Conservation (phyloP, 1,140 invertebrate species). For the Cotesia vestalis region DNA sequence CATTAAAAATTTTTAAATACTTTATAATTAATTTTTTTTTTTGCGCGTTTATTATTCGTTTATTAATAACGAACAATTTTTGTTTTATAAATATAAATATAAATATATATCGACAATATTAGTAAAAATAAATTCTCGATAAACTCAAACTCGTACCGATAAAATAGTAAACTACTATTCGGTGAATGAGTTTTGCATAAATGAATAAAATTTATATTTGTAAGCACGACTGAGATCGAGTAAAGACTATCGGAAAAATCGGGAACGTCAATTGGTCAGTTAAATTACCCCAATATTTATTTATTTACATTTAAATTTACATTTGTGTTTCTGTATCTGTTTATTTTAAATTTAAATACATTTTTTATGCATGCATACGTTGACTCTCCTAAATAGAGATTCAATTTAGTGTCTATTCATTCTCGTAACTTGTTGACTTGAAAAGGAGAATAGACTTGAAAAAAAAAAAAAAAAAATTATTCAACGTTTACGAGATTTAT, state of each 20-base stretch:
- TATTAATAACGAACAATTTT: too few relatives aligned
- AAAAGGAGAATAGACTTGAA: background rate
- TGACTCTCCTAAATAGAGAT: too few relatives aligned
- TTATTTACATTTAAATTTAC: too few relatives aligned
- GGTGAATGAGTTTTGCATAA: constrained; percentile 57
- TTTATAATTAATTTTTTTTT: too few relatives aligned
- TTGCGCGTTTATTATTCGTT: too few relatives aligned
- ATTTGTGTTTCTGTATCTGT: too few relatives aligned
- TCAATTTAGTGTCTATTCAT: too few relatives aligned
- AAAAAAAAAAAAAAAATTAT: constrained; percentile 2
- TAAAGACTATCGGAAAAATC: background rate
- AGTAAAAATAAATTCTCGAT: constrained; percentile 44
- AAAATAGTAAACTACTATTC: constrained; percentile 47
- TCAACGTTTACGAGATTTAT: constrained; percentile 8
- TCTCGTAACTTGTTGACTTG: constrained; percentile 1
- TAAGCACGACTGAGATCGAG: constrained; percentile 33
- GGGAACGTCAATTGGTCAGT: constrained; percentile 27
- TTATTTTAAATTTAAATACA: too few relatives aligned
- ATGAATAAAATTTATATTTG: constrained; percentile 60
- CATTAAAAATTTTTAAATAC: too few relatives aligned
- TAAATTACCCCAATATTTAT: too few relatives aligned
- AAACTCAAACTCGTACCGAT: constrained; percentile 51
- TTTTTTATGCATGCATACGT: too few relatives aligned
- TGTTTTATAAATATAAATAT: too few relatives aligned
- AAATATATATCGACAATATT: background rate